Base-by-base conservation (phyloP, 2,797 vertebrate genomes). In the Denticeps clupeoides region DNA sequence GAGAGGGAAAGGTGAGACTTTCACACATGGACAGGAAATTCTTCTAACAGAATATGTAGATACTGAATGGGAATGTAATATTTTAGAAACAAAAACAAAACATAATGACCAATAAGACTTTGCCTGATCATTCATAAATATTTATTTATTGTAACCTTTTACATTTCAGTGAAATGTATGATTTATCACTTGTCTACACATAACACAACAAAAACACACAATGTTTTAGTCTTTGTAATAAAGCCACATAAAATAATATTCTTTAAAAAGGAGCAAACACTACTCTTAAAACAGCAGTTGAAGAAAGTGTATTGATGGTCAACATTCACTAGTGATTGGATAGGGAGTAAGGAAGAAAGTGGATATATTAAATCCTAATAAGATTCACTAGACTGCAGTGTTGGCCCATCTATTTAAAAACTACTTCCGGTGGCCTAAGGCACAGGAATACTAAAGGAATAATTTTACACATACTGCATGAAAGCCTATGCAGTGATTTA, bases 361-460 rank as follows among this genome's bases (percentile, higher is more conserved):
- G 46, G 61, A 24, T 42, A 68, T 65, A 49, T 70, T 71, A 74
- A 70, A 74, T 69, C 68, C 64, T 67, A 71, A 53, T 53, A 59
- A 71, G 70, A 73, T 68, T 78, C 64, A 68, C 62, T 78, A 73
- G 55, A 76, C 73, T 77, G 64, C 69, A 74, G 74, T 74, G 79
- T 77, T 77, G 79, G 79, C 79, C 79, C 49, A 74, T 74, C 75
- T 65, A 71, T 75, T 78, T 71, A 69, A 81, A n/a, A 83, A 81
- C 81, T 71, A 76, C 80, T 81, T 80, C 77, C 77, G 37, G 68
- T 79, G 74, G 81, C 81, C 79, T 83, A 83, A 86, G 82, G 81
- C 80, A 84, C 80, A 79, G 79, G 75, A 81, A 82, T 74, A 77
- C 72, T 81, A 78, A 73, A 79, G 70, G 68, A 76, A n/a, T 74